phyloP scores from a whole-genome alignment of 2,113 vertebrate genomes.

The Pomatostomus ruficeps region DNA sequence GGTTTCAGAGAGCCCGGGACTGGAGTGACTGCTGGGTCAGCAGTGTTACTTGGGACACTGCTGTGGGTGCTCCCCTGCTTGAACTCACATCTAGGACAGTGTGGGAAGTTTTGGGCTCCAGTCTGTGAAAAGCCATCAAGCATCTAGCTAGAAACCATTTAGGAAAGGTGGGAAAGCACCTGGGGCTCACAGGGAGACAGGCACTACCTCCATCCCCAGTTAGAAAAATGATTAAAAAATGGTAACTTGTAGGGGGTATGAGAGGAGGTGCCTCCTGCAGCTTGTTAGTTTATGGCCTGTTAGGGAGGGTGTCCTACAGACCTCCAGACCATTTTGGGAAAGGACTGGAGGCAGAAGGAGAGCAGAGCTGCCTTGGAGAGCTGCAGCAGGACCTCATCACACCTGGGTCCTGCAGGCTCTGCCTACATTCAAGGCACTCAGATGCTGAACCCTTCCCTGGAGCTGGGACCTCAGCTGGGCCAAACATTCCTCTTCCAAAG shows the following conservation, averaged over 20 bases:
- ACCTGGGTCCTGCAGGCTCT: not conserved
- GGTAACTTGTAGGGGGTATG: fast-evolving
- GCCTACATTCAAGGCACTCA: not conserved
- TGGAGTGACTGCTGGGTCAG: not conserved
- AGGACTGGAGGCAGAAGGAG: not conserved
- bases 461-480: not conserved
- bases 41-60: not conserved
- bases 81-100: no score
- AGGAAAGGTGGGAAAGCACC: not conserved
- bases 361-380: not conserved
- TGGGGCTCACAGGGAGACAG: not conserved
- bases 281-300: not conserved
- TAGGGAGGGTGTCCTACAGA: not conserved
- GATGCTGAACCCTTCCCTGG: not conserved
- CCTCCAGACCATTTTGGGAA: not conserved
- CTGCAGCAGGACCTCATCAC: not conserved
- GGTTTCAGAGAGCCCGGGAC: fast-evolving
- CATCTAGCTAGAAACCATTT: not conserved
- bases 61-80: not conserved
- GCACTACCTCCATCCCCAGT: not conserved
- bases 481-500: not conserved
- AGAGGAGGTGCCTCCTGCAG: not conserved
- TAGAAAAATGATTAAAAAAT: not conserved
- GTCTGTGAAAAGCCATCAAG: not conserved
- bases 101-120: not conserved